These are phyloP conservation scores for Cryptus viduatorius DNA, from an alignment of 2,888 invertebrate species.

Conservation along the genomic window DNA sequence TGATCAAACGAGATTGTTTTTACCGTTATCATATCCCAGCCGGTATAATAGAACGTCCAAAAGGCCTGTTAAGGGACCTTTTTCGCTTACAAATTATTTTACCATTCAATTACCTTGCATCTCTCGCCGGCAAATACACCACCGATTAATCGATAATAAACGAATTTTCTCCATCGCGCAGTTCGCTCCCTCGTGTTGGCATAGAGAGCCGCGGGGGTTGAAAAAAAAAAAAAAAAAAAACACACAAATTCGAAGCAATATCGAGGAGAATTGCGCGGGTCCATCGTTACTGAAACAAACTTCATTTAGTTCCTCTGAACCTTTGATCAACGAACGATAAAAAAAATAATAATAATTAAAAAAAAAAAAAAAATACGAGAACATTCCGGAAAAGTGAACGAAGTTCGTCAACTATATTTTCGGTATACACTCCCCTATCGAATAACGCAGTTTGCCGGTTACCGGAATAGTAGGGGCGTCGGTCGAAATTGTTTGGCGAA, in stretches of 20 bases:
- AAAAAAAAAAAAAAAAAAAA: neutral
- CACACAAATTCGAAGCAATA: neutral
- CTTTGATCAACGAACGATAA: slow-evolving; percentile 27
- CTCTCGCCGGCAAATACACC: neutral
- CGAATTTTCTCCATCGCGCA: slow-evolving; percentile 9
- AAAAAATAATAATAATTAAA: slow-evolving; percentile 1
- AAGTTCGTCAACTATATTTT: neutral
- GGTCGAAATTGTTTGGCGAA: slow-evolving; percentile 43
- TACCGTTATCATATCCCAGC: neutral
- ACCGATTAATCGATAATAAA: slow-evolving; percentile 10
- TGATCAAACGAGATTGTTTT: slow-evolving; percentile 4
- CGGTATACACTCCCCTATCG: neutral
- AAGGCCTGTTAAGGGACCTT: neutral
- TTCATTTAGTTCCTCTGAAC: slow-evolving; percentile 44
- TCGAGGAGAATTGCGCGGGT: slow-evolving; percentile 5
- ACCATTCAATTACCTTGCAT: neutral
- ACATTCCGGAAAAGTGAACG: neutral
- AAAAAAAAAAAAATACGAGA: slow-evolving; percentile 5
- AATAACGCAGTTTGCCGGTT: neutral
- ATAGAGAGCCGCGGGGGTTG: neutral
- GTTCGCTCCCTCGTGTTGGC: neutral
- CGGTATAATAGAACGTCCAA: neutral
- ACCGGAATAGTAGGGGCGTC: neutral
- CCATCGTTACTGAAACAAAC: slow-evolving; percentile 24
- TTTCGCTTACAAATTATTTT: neutral